These are phyloP conservation scores for Bursaphelenchus okinawaensis DNA, from an alignment of 2,888 invertebrate species.

Conservation along the genomic window DNA sequence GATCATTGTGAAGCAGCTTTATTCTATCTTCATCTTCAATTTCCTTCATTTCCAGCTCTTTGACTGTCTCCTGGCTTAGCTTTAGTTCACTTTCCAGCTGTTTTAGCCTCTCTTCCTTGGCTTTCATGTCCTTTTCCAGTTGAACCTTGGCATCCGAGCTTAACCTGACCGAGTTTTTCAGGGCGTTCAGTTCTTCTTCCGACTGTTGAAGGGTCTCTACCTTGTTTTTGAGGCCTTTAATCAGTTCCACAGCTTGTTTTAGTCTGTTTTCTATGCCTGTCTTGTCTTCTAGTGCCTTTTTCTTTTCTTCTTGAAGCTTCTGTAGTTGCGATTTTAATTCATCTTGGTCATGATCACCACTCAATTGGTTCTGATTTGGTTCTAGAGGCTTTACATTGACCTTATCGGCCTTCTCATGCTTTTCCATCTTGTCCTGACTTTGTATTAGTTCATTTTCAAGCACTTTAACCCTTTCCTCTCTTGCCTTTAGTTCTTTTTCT, in stretches of 20 bases:
- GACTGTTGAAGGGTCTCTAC: constrained; percentile 9
- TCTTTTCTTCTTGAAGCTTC: too few species aligned
- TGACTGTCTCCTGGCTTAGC: neutral
- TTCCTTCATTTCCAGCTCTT: neutral
- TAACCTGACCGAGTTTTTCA: neutral
- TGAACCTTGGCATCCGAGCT: neutral
- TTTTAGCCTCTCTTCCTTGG: neutral
- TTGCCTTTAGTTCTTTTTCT: too few species aligned
- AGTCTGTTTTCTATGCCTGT: too few species aligned
- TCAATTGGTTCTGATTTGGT: too few species aligned
- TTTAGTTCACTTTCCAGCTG: neutral
- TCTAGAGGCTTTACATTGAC: too few species aligned
- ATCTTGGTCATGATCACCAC: too few species aligned
- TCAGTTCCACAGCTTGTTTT: too few species aligned
- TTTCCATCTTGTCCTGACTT: neutral
- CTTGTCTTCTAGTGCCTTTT: too few species aligned
- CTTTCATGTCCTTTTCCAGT: neutral
- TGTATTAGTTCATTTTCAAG: neutral
- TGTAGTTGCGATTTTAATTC: too few species aligned
- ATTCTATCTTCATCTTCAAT: constrained; percentile 2
- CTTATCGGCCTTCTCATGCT: neutral
- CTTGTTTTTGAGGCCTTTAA: constrained; percentile 5
- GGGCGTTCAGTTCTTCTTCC: constrained; percentile 10
- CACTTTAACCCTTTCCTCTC: too few species aligned
- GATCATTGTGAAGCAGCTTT: neutral